Evolutionary conservation across 2,888 invertebrate species (phyloP), one percentile per base, ranked within the genome.

Genomic region (Caenorhabditis sulstoni): DNA sequence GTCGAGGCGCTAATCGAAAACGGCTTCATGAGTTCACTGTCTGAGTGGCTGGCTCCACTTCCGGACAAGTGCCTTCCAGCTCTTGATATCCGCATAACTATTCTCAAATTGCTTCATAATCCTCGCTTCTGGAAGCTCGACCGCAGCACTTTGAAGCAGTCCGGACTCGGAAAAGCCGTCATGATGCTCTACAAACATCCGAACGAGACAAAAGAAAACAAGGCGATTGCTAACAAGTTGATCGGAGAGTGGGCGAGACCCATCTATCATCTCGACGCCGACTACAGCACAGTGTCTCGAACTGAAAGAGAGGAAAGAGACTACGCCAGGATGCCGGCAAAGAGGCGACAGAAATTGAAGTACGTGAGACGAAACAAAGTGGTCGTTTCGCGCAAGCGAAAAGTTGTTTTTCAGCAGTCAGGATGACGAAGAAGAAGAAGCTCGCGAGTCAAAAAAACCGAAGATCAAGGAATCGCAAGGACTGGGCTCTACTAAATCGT

Each of bases 161-260:
- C 97, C 8, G 97, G 97, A 29, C 96, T 98, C 85, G 98, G 98
- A 68, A 98, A 98, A 92, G 98, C 99, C 49, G 96, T 99, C 0
- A 99, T 99, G 99, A 97, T 98, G 92, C 93, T 99, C 62, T 98
- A 96, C 92, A 99, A 99, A 91, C 98, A 99, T 91, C 98, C 99
- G 0, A 95, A 94, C 91, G 99, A 99, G 92, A 95, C 95, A 0
- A 96, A 96, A 62, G 81, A 83, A 41, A 86, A 86, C 50, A 85
- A 83, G 59, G 75, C 74, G 18, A 70, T 85, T 44, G 86, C 86
- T 11, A 73, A 81, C 41, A 84, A 82, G 39, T 59, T 86, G 44
- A 86, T 87, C 66, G 91, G 92, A 81, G 96, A 97, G 92, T 99
- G 99, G 98, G 96, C 97, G 0, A 92, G 98, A 14, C 97, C 98